Percentiles rank a stretch among this genome's conserved stretches.
Evolutionary conservation across 2,888 invertebrate genomes (phyloP).

Genomic region (Andrena fulva): DNA sequence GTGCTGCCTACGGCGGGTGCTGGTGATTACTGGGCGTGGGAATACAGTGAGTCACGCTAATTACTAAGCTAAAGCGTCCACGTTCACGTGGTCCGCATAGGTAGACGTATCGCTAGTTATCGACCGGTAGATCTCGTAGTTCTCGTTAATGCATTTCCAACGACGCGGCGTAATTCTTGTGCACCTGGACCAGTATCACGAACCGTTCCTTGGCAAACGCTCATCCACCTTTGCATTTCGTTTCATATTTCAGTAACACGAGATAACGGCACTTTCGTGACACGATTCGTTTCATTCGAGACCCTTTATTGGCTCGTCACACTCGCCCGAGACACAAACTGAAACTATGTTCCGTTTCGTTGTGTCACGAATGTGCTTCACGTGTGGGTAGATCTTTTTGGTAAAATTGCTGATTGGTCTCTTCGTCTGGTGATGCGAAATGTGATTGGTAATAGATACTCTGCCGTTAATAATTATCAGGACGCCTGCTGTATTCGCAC

Average conservation of each 20-base stretch:
- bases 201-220: background rate
- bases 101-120: conserved; percentile 61
- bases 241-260: background rate
- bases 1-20: conserved; percentile 83
- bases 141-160: conserved; percentile 44
- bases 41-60: conserved; percentile 82
- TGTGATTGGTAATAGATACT: background rate
- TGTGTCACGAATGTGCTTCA: background rate
- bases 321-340: no score
- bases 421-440: background rate
- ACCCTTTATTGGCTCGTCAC: background rate
- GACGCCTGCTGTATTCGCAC: no score
- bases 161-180: conserved; percentile 5
- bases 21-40: conserved; percentile 83
- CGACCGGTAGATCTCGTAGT: conserved; percentile 64
- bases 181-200: conserved; percentile 18
- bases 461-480: background rate
- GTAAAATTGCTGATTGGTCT: background rate
- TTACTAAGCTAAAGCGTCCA: conserved; percentile 65
- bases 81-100: conserved; percentile 47
- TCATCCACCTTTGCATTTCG: background rate
- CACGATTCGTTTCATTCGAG: background rate
- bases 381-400: background rate
- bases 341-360: background rate
- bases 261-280: background rate